These are phyloP conservation scores for Columba guinea DNA, from an alignment of 2,797 vertebrate genomes.

Conservation along the genomic window DNA sequence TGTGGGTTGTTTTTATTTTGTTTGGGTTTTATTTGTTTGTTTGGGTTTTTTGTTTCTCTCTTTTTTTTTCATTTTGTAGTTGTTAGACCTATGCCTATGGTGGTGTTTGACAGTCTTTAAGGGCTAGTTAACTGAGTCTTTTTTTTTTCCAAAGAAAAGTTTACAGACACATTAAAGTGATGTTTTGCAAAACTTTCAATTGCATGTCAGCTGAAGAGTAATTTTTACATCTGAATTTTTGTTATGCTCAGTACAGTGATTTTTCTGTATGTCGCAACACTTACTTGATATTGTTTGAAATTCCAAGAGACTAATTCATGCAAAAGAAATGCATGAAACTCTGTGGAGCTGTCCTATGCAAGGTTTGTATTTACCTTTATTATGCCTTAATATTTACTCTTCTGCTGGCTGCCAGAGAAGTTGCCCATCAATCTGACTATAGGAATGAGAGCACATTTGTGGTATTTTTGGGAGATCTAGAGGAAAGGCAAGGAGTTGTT, in stretches of 20 bases:
- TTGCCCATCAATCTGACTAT: neutral
- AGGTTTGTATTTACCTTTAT: neutral
- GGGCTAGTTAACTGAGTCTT: neutral
- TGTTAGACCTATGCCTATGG: neutral
- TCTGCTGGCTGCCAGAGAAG: neutral
- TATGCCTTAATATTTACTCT: neutral
- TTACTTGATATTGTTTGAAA: neutral
- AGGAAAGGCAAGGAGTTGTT: neutral
- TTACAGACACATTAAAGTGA: neutral
- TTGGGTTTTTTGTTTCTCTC: no score
- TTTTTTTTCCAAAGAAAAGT: neutral
- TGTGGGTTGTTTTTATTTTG: neutral
- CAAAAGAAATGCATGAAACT: neutral
- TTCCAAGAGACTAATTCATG: neutral
- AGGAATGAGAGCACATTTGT: neutral
- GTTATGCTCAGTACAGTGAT: neutral
- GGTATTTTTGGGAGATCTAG: neutral
- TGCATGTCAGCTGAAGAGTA: neutral
- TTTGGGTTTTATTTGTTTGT: neutral
- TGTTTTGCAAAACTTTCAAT: neutral
- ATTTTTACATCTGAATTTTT: constrained; percentile 9
- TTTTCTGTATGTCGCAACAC: neutral
- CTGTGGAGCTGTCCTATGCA: neutral
- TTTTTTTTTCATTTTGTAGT: neutral
- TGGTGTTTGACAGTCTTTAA: neutral